Evolutionary conservation across 2,797 vertebrate genomes (phyloP).

Genomic region (Malurus splendens): DNA sequence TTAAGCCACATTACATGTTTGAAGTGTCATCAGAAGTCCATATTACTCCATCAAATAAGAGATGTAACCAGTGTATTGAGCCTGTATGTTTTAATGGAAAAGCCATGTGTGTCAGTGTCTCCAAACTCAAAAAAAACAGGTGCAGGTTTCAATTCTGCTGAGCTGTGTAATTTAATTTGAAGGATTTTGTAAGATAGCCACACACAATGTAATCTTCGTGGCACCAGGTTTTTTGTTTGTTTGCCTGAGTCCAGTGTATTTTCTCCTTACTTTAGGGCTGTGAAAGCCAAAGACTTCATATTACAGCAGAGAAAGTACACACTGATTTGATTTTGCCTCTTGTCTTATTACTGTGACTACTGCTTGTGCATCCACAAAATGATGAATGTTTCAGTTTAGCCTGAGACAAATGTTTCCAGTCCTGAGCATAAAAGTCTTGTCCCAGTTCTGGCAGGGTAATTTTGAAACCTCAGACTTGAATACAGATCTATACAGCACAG

Average conservation of each 20-base stretch:
- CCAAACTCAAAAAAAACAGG: background rate
- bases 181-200: background rate
- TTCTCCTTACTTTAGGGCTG: background rate
- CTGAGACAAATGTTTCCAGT: background rate
- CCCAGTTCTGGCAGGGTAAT: background rate
- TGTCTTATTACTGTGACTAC: background rate
- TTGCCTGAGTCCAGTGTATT: background rate
- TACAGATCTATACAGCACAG: background rate
- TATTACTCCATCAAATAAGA: background rate
- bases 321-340: background rate
- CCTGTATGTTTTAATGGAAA: background rate
- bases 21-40: background rate
- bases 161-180: background rate
- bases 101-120: background rate
- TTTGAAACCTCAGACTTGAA: background rate
- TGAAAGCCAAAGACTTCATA: background rate
- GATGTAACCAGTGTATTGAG: background rate
- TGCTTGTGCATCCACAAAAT: background rate
- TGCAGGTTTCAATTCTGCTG: background rate
- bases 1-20: background rate
- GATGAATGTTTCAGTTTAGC: background rate
- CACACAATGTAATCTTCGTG: background rate
- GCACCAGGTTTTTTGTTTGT: background rate
- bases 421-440: background rate
- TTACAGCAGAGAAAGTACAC: background rate